A percentile compares a stretch with the other conserved stretches of the same genome.
Conservation (phyloP, 2,797 vertebrate genomes). For the Podargus strigoides region DNA sequence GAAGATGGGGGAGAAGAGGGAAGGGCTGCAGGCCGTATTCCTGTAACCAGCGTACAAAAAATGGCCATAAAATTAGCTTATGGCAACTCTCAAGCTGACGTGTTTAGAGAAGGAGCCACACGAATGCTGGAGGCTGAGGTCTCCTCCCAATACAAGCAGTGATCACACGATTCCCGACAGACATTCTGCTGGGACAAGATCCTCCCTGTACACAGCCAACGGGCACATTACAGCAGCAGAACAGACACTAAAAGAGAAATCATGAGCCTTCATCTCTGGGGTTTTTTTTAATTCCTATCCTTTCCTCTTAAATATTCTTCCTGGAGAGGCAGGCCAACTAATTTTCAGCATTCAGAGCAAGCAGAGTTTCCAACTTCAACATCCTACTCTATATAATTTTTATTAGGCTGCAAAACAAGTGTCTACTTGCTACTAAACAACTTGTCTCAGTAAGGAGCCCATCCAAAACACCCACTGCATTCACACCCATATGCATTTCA, state of each 20-base stretch:
- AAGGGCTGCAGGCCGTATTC: background rate
- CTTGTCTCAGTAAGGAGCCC: rapidly evolving
- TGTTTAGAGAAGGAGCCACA: background rate
- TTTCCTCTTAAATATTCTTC: background rate
- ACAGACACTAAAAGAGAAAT: background rate
- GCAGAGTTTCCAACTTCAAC: background rate
- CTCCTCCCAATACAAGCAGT: rapidly evolving
- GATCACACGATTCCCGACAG: background rate
- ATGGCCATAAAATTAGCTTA: rapidly evolving
- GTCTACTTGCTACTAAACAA: background rate
- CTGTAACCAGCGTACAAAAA: background rate
- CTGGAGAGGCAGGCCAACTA: background rate
- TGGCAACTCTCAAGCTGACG: background rate
- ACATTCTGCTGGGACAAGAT: background rate
- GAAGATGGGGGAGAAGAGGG: background rate
- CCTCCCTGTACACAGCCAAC: rapidly evolving
- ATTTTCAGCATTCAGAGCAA: background rate
- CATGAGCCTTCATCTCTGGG: background rate
- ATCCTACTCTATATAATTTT: rapidly evolving
- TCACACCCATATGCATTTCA: too few species aligned
- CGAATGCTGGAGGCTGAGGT: background rate
- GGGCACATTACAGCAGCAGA: rapidly evolving
- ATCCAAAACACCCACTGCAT: background rate
- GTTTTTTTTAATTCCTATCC: background rate
- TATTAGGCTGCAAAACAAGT: background rate